Evolutionary conservation across 2,113 vertebrate genomes (phyloP), one percentile per base, ranked within the genome.

Genomic region (Pelodiscus sinensis): DNA sequence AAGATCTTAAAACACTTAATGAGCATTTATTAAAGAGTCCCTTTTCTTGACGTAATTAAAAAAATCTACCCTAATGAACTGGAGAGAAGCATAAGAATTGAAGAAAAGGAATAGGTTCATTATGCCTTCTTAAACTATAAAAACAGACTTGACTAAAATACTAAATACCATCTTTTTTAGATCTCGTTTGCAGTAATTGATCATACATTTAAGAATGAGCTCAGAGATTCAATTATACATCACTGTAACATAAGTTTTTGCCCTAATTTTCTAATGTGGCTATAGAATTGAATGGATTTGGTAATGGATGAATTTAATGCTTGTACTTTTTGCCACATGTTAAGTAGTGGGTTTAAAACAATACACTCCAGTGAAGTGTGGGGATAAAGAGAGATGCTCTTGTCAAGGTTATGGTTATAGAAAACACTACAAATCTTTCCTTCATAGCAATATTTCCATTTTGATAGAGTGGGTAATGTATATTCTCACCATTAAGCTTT

Each of bases 371-470:
- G 79, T 25, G 38, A 73, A 89, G 29, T 92, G 54, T 38, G 62
- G 10, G 31, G 15, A 5, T 18, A 55, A 62, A 27, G 2, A 27
- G 2, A 9, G 6, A 29, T 25, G 73, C 19, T 38, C 65, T 85
- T 31, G 57, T 94, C n/a, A 73, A 38, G 52, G 10, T 27, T 65
- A 27, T 81, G 79, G 25, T 31, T 85, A 14, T 31, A 68, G 77
- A 73, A 96, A 92, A 82, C 21, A n/a, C 55, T 10, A 91, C 79
- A 27, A 25, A 50, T 93, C 35, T 55, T 92, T 92, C 7, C 94
- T 57, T 3, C 68, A 29, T 3, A 55, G 75, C 60, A 62, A 8
- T 79, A 1, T 93, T 81, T 93, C 14, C 15, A 82, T 10, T 6
- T 14, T 8, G 79, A 0, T 73, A 2, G 54, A 22, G 79, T 85